Evolutionary conservation across 1,140 invertebrate species (phyloP).

Genomic region (Phthorimaea operculella): DNA sequence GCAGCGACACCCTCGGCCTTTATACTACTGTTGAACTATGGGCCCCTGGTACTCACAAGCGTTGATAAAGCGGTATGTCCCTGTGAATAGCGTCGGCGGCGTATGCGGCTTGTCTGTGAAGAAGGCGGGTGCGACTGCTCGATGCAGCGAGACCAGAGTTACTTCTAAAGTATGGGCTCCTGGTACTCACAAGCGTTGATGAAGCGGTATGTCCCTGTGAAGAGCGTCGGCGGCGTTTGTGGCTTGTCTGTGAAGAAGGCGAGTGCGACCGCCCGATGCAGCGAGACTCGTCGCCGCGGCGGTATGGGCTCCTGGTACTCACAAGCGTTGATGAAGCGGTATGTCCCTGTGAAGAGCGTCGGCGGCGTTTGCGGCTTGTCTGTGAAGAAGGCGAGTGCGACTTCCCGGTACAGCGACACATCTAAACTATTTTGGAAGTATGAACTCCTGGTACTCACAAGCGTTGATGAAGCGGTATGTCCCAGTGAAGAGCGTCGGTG

Average conservation of each 20-base stretch:
- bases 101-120: slow-evolving; percentile 92
- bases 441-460: too few relatives aligned
- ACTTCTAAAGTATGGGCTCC: too few relatives aligned
- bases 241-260: too few relatives aligned
- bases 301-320: slow-evolving; percentile 95
- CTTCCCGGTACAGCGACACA: slow-evolving; percentile 90
- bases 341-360: slow-evolving; percentile 86
- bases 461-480: too few relatives aligned
- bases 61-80: slow-evolving; percentile 93
- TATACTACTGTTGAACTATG: slow-evolving; percentile 89
- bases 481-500: too few relatives aligned
- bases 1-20: slow-evolving; percentile 89
- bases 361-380: slow-evolving; percentile 85
- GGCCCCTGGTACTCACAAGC: slow-evolving; percentile 96
- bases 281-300: slow-evolving; percentile 87
- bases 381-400: slow-evolving; percentile 96
- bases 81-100: slow-evolving; percentile 82
- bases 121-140: slow-evolving; percentile 94
- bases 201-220: too few relatives aligned
- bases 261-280: slow-evolving; percentile 91
- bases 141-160: slow-evolving; percentile 85
- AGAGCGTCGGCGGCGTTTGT: too few relatives aligned
- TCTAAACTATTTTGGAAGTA: slow-evolving; percentile 47
- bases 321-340: slow-evolving; percentile 95
- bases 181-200: too few relatives aligned